A percentile compares a stretch with the other conserved stretches of the same genome.
These are phyloP conservation scores for Sorex fumeus DNA, from an alignment of 2,113 vertebrate genomes.

Conservation along the genomic window DNA sequence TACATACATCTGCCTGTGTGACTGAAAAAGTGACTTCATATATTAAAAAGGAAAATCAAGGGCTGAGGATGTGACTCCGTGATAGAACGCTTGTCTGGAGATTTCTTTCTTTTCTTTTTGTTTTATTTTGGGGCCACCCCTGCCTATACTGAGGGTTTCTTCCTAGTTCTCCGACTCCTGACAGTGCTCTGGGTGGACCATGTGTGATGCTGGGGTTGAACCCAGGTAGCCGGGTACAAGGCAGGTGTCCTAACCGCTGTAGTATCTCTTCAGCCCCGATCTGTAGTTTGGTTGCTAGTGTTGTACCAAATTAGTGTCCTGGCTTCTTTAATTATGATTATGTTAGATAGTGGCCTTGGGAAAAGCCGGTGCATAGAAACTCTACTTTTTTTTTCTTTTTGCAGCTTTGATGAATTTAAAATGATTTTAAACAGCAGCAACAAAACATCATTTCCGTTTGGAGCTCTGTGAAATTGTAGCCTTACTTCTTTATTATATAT, in stretches of 20 bases:
- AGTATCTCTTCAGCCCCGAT: too few species aligned
- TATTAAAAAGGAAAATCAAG: neutral
- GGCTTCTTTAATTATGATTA: neutral
- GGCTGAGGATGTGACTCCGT: neutral
- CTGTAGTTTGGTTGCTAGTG: neutral
- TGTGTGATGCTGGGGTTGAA: too few species aligned
- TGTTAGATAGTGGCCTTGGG: neutral
- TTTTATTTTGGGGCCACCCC: too few species aligned
- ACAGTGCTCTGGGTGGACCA: too few species aligned
- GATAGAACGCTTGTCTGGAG: neutral
- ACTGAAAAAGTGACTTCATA: slow-evolving; percentile 1
- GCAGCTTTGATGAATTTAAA: slow-evolving; percentile 27
- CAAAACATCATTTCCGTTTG: too few species aligned
- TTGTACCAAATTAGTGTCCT: neutral
- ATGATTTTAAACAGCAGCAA: neutral
- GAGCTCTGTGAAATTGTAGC: too few species aligned
- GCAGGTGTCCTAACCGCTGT: too few species aligned
- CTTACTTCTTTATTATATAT: too few species aligned
- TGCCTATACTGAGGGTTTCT: too few species aligned
- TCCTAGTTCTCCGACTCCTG: too few species aligned
- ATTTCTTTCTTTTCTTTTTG: too few species aligned
- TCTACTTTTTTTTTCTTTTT: slow-evolving; percentile 7
- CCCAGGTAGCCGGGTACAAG: too few species aligned
- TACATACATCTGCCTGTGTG: neutral
- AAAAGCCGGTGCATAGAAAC: neutral